A percentile compares a stretch with the other conserved stretches of the same genome.
These are phyloP conservation scores for Caenorhabditis japonica DNA, from an alignment of 2,888 invertebrate genomes.

Conservation along the genomic window DNA sequence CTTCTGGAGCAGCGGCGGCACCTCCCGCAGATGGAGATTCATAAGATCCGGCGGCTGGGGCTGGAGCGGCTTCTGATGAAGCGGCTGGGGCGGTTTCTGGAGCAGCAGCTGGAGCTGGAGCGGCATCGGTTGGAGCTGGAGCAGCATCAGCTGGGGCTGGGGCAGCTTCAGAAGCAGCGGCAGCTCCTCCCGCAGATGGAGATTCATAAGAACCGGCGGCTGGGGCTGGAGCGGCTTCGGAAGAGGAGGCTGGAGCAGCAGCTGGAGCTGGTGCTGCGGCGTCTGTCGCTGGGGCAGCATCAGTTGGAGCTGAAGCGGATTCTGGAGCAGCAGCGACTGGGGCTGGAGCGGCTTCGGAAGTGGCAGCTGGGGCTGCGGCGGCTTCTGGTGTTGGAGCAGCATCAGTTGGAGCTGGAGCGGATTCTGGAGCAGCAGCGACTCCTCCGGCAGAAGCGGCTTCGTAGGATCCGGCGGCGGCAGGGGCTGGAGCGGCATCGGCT, in stretches of 20 bases:
- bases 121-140: slow-evolving; percentile 12
- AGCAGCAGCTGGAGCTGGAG: slow-evolving; percentile 10
- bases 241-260: slow-evolving; percentile 1
- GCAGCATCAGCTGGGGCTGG: slow-evolving; percentile 13
- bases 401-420: slow-evolving; percentile 16
- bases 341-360: slow-evolving; percentile 18
- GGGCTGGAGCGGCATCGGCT: slow-evolving; percentile 10
- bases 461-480: slow-evolving; percentile 7
- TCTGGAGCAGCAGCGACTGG: slow-evolving; percentile 17
- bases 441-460: slow-evolving; percentile 6
- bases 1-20: slow-evolving; percentile 14
- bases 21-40: no score
- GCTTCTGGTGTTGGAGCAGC: slow-evolving; percentile 15
- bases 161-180: background rate
- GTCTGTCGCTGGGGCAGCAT: background rate
- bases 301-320: slow-evolving; percentile 5
- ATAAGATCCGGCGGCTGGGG: slow-evolving; percentile 2
- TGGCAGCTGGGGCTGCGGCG: slow-evolving; percentile 11
- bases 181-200: background rate
- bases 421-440: slow-evolving; percentile 10
- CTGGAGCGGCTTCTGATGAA: slow-evolving; percentile 17
- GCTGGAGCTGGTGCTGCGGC: background rate
- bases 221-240: no score
- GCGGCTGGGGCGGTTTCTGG: slow-evolving; percentile 6
- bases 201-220: no score